Evolutionary conservation across 2,797 vertebrate genomes (phyloP), one percentile per base, ranked within the genome.

Genomic region (Craterocephalus amniculus): DNA sequence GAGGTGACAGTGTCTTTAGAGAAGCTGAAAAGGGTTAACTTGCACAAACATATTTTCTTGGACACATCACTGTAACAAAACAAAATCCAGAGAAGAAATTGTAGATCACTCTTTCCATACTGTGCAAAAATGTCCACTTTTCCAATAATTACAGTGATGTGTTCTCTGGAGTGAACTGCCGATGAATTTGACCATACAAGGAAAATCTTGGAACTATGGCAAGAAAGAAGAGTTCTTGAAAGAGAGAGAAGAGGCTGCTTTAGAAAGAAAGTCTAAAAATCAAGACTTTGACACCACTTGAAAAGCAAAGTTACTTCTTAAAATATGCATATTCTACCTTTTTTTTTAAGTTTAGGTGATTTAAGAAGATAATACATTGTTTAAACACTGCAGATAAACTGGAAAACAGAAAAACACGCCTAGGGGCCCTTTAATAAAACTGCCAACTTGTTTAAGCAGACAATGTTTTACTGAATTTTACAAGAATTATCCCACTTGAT

Each of bases 381-480:
- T 40, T 40, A 35, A 36, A 36, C 11, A 3, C 1, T 36, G 7
- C 12, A 16, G 35, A 35, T 22, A 34, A 29, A 18, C 27, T 18
- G 18, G 10, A 34, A 34, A 32, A 56, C 9, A 13, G 56, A 13
- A 10, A 58, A 34, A 34, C 32, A 10, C 10, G 1, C 32, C 3
- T 8, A 34, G 32, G 32, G 9, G 32, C 32, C 32, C 32, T 34
- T 40, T 13, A 20, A 16, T 29, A 67, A 38, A 51, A 67, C 27
- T 63, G 36, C 60, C 71, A 32, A 14, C 65, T 65, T 57, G 14
- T 71, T 78, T 63, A 29, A n/a, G 24, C 58, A 67, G 63, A 70
- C 7, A 61, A 51, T 59, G 52, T 31, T 35, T 65, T 71, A 76
- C 14, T 40, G 29, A 48, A 22, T 45, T 52, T 76, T 54, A 51